Conservation (phyloP, 2,888 invertebrate genomes). For the Heliconius ismenius region DNA sequence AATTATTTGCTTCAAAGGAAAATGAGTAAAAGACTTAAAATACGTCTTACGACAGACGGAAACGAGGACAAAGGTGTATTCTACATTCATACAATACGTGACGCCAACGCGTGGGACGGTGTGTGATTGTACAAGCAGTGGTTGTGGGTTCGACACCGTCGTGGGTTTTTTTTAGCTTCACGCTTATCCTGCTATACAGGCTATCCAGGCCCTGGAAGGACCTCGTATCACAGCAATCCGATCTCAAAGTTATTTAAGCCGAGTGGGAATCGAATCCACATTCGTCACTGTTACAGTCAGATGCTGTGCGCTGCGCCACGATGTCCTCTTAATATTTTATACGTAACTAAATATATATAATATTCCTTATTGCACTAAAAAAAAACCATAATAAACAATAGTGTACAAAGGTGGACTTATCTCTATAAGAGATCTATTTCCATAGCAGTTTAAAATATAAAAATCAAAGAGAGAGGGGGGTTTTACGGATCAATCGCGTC, state of each 20-base stretch:
- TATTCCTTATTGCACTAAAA: too few relatives aligned
- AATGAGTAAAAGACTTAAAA: not conserved
- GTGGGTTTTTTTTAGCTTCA: not conserved
- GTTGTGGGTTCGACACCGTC: not conserved
- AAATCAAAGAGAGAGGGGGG: not conserved
- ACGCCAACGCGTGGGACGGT: not conserved
- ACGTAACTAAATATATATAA: too few relatives aligned
- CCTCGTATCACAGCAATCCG: too few relatives aligned
- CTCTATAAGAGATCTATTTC: too few relatives aligned
- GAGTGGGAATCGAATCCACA: too few relatives aligned
- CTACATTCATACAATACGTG: not conserved
- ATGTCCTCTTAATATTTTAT: too few relatives aligned
- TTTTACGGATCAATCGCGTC: not conserved
- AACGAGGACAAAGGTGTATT: conserved; percentile 1
- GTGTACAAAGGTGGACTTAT: too few relatives aligned
- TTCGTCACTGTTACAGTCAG: too few relatives aligned
- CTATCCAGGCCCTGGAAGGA: too few relatives aligned
- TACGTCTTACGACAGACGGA: conserved; percentile 4
- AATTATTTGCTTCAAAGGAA: not conserved
- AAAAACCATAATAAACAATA: too few relatives aligned
- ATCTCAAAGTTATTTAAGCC: too few relatives aligned
- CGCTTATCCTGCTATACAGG: not conserved
- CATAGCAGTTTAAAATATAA: not conserved
- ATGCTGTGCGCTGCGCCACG: too few relatives aligned
- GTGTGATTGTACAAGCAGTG: not conserved